phyloP scores from a whole-genome alignment of 2,888 invertebrate genomes.

The Amitus sp. region DNA sequence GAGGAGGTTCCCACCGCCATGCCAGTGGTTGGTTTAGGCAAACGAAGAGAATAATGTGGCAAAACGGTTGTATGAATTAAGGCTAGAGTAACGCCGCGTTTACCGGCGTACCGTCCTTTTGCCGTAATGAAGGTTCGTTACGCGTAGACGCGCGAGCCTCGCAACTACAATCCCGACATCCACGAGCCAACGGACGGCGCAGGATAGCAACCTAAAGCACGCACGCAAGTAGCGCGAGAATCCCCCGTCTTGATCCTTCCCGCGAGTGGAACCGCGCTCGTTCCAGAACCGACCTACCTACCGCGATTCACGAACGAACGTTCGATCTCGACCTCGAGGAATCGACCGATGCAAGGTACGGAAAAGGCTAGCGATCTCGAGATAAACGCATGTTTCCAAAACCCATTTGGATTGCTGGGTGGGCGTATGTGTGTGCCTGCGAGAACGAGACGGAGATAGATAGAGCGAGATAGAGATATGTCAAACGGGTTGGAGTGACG shows the following conservation, averaged over 20 bases:
- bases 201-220: background rate
- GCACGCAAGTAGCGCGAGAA: slow-evolving; percentile 6
- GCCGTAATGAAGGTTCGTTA: slow-evolving; percentile 55
- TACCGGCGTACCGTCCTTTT: slow-evolving; percentile 58
- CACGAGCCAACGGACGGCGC: slow-evolving; percentile 12
- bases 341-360: slow-evolving; percentile 51
- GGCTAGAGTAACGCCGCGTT: slow-evolving; percentile 42
- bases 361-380: slow-evolving; percentile 19
- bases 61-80: slow-evolving; percentile 59
- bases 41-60: slow-evolving; percentile 65
- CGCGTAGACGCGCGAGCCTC: slow-evolving; percentile 49
- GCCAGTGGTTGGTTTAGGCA: slow-evolving; percentile 60
- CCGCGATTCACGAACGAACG: slow-evolving; percentile 12
- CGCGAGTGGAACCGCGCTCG: slow-evolving; percentile 31
- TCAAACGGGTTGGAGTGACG: too few species aligned
- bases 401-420: background rate
- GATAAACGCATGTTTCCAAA: background rate
- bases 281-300: slow-evolving; percentile 19
- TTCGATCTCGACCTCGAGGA: slow-evolving; percentile 31
- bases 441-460: slow-evolving; percentile 12
- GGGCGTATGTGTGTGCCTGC: slow-evolving; percentile 26
- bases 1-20: slow-evolving; percentile 48
- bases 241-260: slow-evolving; percentile 13
- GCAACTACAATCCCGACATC: slow-evolving; percentile 44
- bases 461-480: background rate